Evolutionary conservation across 2,113 vertebrate species (phyloP).

Genomic region (Galbula dea): DNA sequence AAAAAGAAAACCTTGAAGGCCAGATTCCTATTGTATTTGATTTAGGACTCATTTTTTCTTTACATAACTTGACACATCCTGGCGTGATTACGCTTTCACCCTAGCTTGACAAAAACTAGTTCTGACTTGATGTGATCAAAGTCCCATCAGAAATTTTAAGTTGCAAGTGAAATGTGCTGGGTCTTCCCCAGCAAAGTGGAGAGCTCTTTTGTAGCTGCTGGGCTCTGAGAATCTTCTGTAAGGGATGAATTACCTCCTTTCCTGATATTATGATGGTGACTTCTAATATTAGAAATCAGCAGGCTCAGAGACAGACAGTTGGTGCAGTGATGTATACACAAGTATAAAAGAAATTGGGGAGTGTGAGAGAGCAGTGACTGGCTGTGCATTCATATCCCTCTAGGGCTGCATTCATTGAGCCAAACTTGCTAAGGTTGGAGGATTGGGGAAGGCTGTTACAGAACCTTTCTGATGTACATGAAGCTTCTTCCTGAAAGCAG

Average conservation of each 20-base stretch:
- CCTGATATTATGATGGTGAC: neutral
- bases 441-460: neutral
- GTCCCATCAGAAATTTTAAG: no score
- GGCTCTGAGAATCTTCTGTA: neutral
- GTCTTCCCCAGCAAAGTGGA: neutral
- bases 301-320: neutral
- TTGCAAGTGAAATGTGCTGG: neutral
- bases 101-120: neutral
- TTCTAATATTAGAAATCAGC: neutral
- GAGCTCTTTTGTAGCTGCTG: neutral
- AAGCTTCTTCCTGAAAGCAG: neutral
- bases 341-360: neutral
- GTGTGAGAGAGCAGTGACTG: neutral
- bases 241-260: neutral
- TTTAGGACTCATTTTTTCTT: constrained; percentile 1
- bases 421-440: neutral
- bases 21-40: constrained; percentile 7
- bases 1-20: neutral
- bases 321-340: fast-evolving
- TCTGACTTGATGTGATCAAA: constrained; percentile 24
- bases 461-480: neutral
- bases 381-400: neutral
- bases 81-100: constrained; percentile 1
- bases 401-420: neutral
- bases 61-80: constrained; percentile 18